These are phyloP conservation scores for Bombus affinis DNA, from an alignment of 1,140 invertebrate genomes.

Conservation along the genomic window DNA sequence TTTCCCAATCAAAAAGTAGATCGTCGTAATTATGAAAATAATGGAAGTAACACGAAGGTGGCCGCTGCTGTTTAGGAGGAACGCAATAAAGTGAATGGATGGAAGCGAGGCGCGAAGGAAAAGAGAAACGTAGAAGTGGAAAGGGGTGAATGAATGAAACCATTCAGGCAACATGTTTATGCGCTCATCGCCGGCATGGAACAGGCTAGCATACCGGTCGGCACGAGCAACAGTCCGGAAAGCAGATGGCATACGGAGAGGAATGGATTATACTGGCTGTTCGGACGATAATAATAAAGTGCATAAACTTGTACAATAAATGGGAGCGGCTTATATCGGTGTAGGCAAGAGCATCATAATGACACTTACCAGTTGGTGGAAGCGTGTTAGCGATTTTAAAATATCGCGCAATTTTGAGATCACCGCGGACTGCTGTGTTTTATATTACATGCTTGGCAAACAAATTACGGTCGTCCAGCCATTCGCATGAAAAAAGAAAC, in stretches of 20 bases:
- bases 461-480: neutral
- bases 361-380: conserved; percentile 36
- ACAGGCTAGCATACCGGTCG: conserved; percentile 43
- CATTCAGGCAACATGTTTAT: conserved; percentile 71
- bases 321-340: conserved; percentile 32
- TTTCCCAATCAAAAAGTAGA: neutral
- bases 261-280: conserved; percentile 58
- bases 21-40: neutral
- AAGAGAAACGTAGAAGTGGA: neutral
- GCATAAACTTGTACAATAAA: conserved; percentile 58
- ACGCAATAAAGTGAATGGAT: neutral
- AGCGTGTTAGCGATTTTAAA: conserved; percentile 39
- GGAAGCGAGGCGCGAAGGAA: conserved; percentile 17
- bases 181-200: conserved; percentile 53
- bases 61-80: too few species aligned
- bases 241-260: conserved; percentile 52
- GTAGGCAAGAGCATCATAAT: conserved; percentile 17
- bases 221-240: conserved; percentile 59
- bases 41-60: neutral
- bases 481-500: neutral
- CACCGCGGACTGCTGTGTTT: too few species aligned
- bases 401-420: conserved; percentile 40
- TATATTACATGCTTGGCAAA: conserved; percentile 8
- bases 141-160: conserved; percentile 70
- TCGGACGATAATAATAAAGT: conserved; percentile 66